Conservation (phyloP, 2,113 vertebrate species). For the Nycticryphes semicollaris region DNA sequence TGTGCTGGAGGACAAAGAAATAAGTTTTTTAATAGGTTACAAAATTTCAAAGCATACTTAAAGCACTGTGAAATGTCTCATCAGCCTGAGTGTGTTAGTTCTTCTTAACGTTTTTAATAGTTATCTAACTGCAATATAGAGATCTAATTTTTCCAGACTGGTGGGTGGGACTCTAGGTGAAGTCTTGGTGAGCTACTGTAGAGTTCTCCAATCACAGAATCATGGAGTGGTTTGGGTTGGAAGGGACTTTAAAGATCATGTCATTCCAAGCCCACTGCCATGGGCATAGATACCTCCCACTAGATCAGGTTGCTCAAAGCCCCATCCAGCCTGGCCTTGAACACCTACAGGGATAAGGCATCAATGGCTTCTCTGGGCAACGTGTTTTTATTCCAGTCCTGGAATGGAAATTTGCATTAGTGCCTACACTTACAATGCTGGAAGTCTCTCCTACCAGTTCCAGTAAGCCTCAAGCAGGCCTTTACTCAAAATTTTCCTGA, state of each 20-base stretch:
- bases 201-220: neutral
- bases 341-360: neutral
- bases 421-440: neutral
- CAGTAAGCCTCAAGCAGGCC: neutral
- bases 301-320: neutral
- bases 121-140: neutral
- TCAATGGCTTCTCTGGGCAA: neutral
- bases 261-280: neutral
- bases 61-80: neutral
- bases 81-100: neutral
- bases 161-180: neutral
- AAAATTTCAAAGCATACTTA: neutral
- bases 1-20: neutral
- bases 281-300: neutral
- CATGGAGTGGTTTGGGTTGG: neutral
- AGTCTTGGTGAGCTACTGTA: neutral
- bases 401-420: neutral
- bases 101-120: neutral
- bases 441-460: neutral
- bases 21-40: neutral
- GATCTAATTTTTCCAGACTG: neutral
- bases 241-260: neutral
- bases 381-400: neutral
- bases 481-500: neutral
- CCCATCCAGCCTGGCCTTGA: neutral